Conservation (phyloP, 2,797 vertebrate genomes). For the Xiphorhynchus erythropygius region DNA sequence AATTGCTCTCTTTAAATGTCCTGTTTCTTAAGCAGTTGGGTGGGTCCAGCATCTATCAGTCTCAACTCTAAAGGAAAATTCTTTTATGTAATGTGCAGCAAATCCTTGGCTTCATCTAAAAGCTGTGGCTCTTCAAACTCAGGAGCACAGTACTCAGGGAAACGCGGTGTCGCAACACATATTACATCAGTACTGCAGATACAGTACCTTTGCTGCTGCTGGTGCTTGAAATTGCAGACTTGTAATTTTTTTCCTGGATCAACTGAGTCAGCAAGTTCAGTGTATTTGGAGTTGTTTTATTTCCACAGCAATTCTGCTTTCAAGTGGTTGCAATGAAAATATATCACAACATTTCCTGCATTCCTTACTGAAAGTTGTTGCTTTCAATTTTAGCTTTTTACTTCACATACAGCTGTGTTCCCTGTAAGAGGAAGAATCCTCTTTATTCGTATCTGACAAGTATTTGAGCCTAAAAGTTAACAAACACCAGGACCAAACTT, state of each 20-base stretch:
- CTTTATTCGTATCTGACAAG: background rate
- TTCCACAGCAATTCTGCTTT: constrained; percentile 48
- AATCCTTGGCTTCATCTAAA: background rate
- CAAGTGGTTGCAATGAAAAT: constrained; percentile 34
- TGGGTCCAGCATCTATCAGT: background rate
- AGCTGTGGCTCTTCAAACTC: constrained; percentile 4
- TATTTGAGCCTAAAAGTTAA: background rate
- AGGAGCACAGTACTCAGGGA: background rate
- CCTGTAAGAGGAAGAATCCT: constrained; percentile 9
- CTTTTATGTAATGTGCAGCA: background rate
- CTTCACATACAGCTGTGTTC: background rate
- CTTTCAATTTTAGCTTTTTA: background rate
- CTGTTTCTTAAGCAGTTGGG: background rate
- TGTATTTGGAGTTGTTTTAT: background rate
- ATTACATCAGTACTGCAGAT: constrained; percentile 35
- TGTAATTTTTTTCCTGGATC: background rate
- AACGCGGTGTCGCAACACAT: background rate
- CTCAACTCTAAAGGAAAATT: background rate
- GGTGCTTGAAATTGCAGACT: constrained; percentile 23
- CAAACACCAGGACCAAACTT: background rate
- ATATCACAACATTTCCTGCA: constrained; percentile 36
- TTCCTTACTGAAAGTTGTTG: constrained; percentile 12
- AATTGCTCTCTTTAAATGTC: background rate
- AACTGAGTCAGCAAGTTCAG: constrained; percentile 45
- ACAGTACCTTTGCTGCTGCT: background rate